These are phyloP conservation scores for Zaprionus tsacasi DNA, from an alignment of 1,140 invertebrate species.

Conservation along the genomic window DNA sequence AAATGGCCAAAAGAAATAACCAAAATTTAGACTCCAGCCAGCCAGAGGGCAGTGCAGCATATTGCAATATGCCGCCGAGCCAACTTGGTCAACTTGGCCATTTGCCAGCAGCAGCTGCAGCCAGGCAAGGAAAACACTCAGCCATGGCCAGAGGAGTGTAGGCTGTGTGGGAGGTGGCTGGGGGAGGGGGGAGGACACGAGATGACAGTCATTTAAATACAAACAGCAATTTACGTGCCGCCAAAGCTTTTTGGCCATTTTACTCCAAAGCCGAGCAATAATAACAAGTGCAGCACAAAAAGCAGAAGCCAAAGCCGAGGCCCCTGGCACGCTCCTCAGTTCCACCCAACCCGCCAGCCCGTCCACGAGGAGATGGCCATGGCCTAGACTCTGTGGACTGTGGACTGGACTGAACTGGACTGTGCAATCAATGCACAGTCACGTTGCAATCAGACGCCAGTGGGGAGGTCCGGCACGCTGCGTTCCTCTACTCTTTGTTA, in stretches of 20 bases:
- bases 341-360: background rate
- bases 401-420: conserved; percentile 3
- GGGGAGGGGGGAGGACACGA: background rate
- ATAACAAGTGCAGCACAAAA: conserved; percentile 10
- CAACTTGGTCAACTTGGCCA: conserved; percentile 4
- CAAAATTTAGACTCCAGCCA: background rate
- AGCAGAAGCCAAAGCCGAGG: background rate
- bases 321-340: background rate
- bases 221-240: conserved; percentile 43
- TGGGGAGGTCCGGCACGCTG: background rate
- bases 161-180: too few species aligned
- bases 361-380: background rate
- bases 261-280: conserved; percentile 18
- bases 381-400: background rate
- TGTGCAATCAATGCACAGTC: conserved; percentile 44
- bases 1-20: background rate
- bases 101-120: conserved; percentile 6
- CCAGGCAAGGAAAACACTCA: background rate
- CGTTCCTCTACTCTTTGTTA: background rate
- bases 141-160: background rate
- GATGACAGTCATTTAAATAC: conserved; percentile 43
- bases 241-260: conserved; percentile 34
- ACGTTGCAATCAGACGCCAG: conserved; percentile 39
- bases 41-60: background rate
- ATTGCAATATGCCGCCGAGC: conserved; percentile 26